A percentile compares a stretch with the other conserved stretches of the same genome.
phyloP scores from a whole-genome alignment of 2,888 invertebrate species.

The Zaprionus lineosus region DNA sequence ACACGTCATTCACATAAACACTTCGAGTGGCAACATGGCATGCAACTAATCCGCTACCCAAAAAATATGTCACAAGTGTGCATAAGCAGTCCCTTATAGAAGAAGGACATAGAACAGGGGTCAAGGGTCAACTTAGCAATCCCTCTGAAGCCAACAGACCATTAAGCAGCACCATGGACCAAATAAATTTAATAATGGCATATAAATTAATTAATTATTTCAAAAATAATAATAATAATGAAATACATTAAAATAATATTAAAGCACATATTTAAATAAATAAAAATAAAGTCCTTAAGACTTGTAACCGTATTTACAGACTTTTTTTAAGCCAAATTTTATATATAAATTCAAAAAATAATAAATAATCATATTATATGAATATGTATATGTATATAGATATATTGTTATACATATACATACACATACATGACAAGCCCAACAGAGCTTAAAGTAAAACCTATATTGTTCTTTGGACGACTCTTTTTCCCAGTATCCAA shows the following conservation, averaged over 20 bases:
- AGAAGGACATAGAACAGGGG: background rate
- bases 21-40: constrained; percentile 81
- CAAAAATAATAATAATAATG: background rate
- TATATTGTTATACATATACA: too few species aligned
- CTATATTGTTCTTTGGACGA: too few species aligned
- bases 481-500: too few species aligned
- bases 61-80: constrained; percentile 78
- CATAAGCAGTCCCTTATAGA: constrained; percentile 34
- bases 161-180: constrained; percentile 31
- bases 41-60: constrained; percentile 78
- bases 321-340: too few species aligned
- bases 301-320: too few species aligned
- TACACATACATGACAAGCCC: too few species aligned
- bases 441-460: too few species aligned
- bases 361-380: too few species aligned
- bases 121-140: constrained; percentile 26
- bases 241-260: background rate
- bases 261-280: too few species aligned
- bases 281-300: too few species aligned
- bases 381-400: too few species aligned
- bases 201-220: background rate
- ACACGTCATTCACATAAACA: constrained; percentile 73
- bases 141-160: constrained; percentile 24
- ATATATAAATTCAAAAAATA: too few species aligned
- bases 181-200: background rate